Evolutionary conservation across 2,888 invertebrate genomes (phyloP), one percentile per base, ranked within the genome.

Genomic region (Clepsis dumicolana): DNA sequence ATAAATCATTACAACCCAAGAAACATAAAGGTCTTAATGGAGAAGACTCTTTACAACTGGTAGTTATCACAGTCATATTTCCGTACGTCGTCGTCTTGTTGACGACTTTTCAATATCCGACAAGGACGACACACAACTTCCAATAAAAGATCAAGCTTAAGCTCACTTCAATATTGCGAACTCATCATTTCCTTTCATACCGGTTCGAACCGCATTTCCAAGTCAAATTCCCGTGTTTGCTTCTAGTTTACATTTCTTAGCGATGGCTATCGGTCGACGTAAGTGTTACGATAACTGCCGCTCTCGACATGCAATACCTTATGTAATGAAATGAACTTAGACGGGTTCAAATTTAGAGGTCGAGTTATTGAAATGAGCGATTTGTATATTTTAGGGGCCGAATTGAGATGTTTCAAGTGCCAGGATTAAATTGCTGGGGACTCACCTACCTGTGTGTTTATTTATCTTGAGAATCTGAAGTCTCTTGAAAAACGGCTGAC

Each of bases 141-240:
- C 38, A 10, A 10, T 7, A 24, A n/a, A 54, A 16, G 16, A 29
- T 18, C 12, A 48, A 10, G 25, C n/a, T 41, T 59, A 59, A 59
- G 21, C 38, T 18, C 8, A 44, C 48, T 67, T 41, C 56, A 67
- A 67, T 67, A 63, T 67, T 62, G 67, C 67, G 41, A 41, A 57
- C 56, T 66, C 66, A 67, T 63, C 67, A 38, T 56, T 66, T 50
- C 50, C 56, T 50, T 67, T 67, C 62, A 57, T 41, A 67, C 56
- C 50, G 56, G 16, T 52, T 52, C 52, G 32, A 66, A 18, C 16
- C 54, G 25, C 62, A 62, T 62, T 67, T 52, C 25, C 61, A 66
- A 66, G 61, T 66, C 56, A 62, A 62, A 66, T 56, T 48, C 54
- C 32, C 18, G 52, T 66, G 60, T 66, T 61, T 66, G 48, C 44